These are phyloP conservation scores for Pseudomyrmex pallidus DNA, from an alignment of 1,140 invertebrate genomes.

Conservation along the genomic window DNA sequence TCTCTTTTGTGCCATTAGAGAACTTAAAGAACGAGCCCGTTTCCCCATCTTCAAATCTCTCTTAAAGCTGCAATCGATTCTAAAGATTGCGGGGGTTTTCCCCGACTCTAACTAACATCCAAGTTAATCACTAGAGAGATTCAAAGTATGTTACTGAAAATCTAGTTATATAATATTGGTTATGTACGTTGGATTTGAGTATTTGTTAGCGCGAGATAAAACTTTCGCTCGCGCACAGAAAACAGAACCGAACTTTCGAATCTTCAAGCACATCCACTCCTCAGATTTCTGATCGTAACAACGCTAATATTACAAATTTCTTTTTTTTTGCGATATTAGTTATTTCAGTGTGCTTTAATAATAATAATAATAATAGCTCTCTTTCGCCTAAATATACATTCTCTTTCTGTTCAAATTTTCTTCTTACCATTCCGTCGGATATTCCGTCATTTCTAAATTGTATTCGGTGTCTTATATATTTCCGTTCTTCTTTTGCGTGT, in stretches of 20 bases:
- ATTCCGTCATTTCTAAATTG: constrained; percentile 63
- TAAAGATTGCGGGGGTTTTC: constrained; percentile 22
- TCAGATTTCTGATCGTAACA: not conserved
- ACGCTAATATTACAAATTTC: not conserved
- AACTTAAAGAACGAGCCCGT: constrained; percentile 34
- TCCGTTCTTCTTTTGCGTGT: constrained; percentile 37
- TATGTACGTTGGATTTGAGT: constrained; percentile 24
- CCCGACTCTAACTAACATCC: constrained; percentile 44
- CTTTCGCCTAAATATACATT: not conserved
- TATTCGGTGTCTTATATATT: constrained; percentile 46
- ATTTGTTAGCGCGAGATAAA: constrained; percentile 37
- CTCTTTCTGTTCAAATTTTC: constrained; percentile 1
- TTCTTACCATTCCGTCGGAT: constrained; percentile 29
- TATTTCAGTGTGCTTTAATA: no score
- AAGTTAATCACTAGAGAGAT: constrained; percentile 60
- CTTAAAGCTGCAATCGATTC: constrained; percentile 64
- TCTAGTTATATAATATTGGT: constrained; percentile 41
- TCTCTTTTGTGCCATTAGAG: constrained; percentile 24
- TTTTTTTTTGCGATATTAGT: no score
- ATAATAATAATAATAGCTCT: not conserved
- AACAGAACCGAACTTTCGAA: not conserved
- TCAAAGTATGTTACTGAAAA: constrained; percentile 53
- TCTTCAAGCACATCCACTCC: not conserved
- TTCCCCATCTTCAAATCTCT: constrained; percentile 60
- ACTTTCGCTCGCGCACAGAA: constrained; percentile 15